Evolutionary conservation across 2,113 vertebrate species (phyloP).

Genomic region (Rhegmatorhina hoffmannsi): DNA sequence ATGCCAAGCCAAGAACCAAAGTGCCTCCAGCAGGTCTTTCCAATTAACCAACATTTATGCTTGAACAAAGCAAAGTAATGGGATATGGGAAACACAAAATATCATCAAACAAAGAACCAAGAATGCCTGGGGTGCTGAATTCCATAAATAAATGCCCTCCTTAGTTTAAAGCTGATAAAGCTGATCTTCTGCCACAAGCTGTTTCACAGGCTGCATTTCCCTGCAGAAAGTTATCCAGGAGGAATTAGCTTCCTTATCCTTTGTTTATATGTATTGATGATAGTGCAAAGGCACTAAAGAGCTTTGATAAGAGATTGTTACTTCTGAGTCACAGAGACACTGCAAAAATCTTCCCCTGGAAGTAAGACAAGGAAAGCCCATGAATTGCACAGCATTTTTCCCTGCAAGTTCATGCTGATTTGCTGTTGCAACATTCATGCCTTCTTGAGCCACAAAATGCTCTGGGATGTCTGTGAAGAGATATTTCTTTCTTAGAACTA

Average conservation of each 20-base stretch:
- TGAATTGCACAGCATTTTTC: neutral
- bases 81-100: neutral
- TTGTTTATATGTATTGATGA: slow-evolving; percentile 40
- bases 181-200: neutral
- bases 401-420: neutral
- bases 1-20: neutral
- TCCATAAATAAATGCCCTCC: neutral
- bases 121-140: slow-evolving; percentile 16
- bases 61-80: neutral
- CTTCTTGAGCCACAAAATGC: neutral
- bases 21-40: slow-evolving; percentile 5
- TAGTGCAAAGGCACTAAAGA: slow-evolving; percentile 42
- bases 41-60: neutral
- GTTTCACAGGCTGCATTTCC: slow-evolving; percentile 19
- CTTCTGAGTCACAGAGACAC: neutral
- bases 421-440: neutral
- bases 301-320: slow-evolving; percentile 43
- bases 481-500: neutral
- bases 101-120: neutral
- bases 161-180: slow-evolving; percentile 17
- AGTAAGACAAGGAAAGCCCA: neutral
- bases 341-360: neutral
- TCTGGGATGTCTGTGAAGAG: neutral
- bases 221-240: slow-evolving; percentile 31
- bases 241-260: slow-evolving; percentile 54